phyloP scores from a whole-genome alignment of 2,113 vertebrate species.

The Protobothrops mucrosquamatus region DNA sequence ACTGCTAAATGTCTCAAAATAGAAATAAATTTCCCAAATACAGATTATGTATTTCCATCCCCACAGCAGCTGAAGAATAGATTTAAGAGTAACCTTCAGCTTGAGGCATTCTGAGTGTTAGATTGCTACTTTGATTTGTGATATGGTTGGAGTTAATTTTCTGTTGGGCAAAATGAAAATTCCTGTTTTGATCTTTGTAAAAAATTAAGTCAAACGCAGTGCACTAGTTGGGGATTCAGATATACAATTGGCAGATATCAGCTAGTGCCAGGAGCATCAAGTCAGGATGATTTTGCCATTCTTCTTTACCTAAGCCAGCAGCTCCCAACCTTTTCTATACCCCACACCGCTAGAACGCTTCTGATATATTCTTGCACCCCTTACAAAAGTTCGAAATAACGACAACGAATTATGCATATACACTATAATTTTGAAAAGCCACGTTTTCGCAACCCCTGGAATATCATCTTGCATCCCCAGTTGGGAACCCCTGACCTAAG shows the following conservation, averaged over 20 bases:
- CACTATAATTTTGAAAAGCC: no score
- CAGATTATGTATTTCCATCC: not conserved
- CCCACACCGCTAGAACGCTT: no score
- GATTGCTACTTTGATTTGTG: not conserved
- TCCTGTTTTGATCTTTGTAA: not conserved
- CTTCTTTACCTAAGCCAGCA: not conserved
- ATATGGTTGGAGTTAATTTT: not conserved
- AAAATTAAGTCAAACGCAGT: not conserved
- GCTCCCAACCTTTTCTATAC: no score
- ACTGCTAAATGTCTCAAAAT: not conserved
- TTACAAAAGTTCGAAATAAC: no score
- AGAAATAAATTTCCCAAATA: not conserved
- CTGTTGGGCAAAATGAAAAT: not conserved
- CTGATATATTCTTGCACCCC: no score
- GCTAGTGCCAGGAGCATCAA: not conserved
- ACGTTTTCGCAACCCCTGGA: no score
- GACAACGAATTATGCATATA: no score
- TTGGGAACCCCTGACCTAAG: no score
- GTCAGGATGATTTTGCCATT: not conserved
- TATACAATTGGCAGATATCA: not conserved
- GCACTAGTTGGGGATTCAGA: not conserved
- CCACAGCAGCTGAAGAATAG: not conserved
- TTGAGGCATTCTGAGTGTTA: not conserved
- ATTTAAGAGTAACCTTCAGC: not conserved
- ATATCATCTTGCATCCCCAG: no score